Base-by-base conservation (phyloP, 2,888 invertebrate genomes). In the Lasioglossum lativentre region DNA sequence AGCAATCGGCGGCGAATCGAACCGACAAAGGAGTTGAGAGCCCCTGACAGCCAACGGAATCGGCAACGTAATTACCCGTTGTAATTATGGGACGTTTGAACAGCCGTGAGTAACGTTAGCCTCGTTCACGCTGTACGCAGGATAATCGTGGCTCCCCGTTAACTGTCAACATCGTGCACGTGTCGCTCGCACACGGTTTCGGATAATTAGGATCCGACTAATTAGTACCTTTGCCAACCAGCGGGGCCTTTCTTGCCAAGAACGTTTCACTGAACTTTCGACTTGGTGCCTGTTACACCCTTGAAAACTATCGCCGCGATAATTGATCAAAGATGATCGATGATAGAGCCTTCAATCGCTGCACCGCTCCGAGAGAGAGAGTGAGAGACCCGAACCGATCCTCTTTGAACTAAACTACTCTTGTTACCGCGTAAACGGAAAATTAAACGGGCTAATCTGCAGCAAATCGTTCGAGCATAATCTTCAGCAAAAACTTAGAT, bases 61-160 rank as follows among this genome's bases (percentile, higher is more conserved):
- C 75, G 78, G 40, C 63, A 56, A 77, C 79, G 75, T 82, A 86
- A 89, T 89, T 89, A 83, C 78, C 73, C 78, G 77, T 79, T 79
- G 81, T 78, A 82, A 86, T 87, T 89, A 89, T 83, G 81, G 75
- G 38, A 86, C 78, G 80, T 89, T 76, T 73, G 45, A 83, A 73
- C 76, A 78, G 80, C 75, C 75, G 30, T 34, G 74, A 74, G 78
- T 73, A 59, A 80, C 70, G 82, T 76, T 76, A 84, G 71, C 52
- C 79, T 76, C 66, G 40, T 71, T 73, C 75, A 42, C 42, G 34
- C 42, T 59, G 66, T 68, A 66, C 40, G 70, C 47, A 34, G 78
- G 47, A 85, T 84, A 89, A 87, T 87, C 83, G 82, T 68, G 71
- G 70, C 70, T 73, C 40, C 75, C 78, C 74, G 85, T 81, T 86